A percentile compares a stretch with the other conserved stretches of the same genome.
Conservation (phyloP, 2,888 invertebrate species). For the Pteria penguin region DNA sequence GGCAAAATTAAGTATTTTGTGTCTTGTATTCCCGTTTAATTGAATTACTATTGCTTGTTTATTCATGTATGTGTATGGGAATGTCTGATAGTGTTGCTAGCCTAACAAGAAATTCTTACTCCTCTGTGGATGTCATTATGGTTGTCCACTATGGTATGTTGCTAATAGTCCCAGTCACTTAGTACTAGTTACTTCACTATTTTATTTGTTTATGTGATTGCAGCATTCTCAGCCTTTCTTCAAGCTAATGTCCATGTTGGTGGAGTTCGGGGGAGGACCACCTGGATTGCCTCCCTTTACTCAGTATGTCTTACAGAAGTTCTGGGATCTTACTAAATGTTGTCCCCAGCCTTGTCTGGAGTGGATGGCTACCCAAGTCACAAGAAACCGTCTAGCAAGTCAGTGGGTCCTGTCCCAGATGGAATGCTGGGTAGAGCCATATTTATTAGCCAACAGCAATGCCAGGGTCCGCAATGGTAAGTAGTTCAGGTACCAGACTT, state of each 20-base stretch:
- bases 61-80: no score
- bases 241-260: slow-evolving; percentile 92
- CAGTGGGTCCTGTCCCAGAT: slow-evolving; percentile 95
- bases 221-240: slow-evolving; percentile 94
- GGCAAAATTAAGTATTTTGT: no score
- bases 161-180: no score
- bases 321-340: slow-evolving; percentile 91
- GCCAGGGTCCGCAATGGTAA: slow-evolving; percentile 91
- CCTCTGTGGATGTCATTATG: no score
- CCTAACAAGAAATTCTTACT: no score
- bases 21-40: no score
- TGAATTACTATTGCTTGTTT: no score
- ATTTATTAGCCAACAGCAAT: slow-evolving; percentile 90
- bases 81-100: no score
- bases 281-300: slow-evolving; percentile 94
- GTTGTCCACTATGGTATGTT: no score
- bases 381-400: slow-evolving; percentile 93
- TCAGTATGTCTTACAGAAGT: slow-evolving; percentile 90
- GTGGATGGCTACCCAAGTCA: slow-evolving; percentile 86
- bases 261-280: slow-evolving; percentile 88
- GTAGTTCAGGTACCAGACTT: no score
- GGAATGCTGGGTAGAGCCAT: slow-evolving; percentile 94
- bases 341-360: slow-evolving; percentile 95
- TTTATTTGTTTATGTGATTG: slow-evolving; percentile 55
- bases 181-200: neutral